Evolutionary conservation across 2,113 vertebrate genomes (phyloP), one percentile per base, ranked within the genome.

Genomic region (Colaptes auratus): DNA sequence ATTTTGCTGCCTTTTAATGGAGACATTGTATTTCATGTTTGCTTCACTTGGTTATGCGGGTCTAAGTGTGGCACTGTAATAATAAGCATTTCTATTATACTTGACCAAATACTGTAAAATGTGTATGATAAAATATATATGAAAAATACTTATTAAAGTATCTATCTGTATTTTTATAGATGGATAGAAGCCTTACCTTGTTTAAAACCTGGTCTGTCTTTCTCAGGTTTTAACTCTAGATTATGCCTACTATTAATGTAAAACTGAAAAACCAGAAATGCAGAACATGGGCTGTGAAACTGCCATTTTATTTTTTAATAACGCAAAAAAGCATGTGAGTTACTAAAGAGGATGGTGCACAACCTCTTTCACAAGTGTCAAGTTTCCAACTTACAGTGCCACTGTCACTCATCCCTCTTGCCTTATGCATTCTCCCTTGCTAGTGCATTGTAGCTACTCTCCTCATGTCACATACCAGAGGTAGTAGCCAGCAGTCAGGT

Each of bases 1-100:
- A 93, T 86, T 92, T 88, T 86, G 80, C 70, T 88, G 36, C 70
- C 53, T 90, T 95, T 96, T 88, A 86, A 92, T 63, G 46, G 77
- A 87, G 70, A 81, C 30, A 75, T 83, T 75, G 31, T 86, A 83
- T 86, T 90, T 96, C 80, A 31, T 78, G 82, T 65, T 88, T 77
- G 73, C 52, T 88, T 86, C 50, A 66, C 13, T 44, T 53, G 64
- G 14, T 56, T 64, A 60, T 0, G 2, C 12, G 55, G 21, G 46
- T 88, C 79, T 67, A 61, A 63, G n/a, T 88, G 73, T 27, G 52
- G 21, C 33, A 74, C 33, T 53, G 58, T 35, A 73, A 23, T 61
- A 84, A 88, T 46, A 75, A 86, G 25, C 15, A 78, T 36, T 83
- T 78, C 17, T 61, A 69, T 86, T 53, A 44, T 69, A 74, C 31